These are phyloP conservation scores for Enteromius paludinosus DNA, from an alignment of 2,797 vertebrate genomes.

Conservation along the genomic window DNA sequence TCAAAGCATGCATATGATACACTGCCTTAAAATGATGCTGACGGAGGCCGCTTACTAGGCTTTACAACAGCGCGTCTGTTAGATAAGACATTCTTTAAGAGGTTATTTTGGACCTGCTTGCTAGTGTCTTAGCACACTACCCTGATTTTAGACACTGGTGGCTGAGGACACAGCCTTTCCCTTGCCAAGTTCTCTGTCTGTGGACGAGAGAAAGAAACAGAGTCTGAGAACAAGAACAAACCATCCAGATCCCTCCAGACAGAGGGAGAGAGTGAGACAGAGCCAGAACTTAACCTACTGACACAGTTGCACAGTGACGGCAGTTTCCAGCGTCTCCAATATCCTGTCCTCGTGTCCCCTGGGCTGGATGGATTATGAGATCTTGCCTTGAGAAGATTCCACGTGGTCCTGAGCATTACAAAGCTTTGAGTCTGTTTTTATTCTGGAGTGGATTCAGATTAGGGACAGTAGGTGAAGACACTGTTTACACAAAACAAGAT, in stretches of 20 bases:
- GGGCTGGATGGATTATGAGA: constrained; percentile 43
- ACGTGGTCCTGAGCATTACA: constrained; percentile 9
- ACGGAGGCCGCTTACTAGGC: not conserved
- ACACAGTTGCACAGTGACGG: constrained; percentile 72
- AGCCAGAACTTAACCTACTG: constrained; percentile 72
- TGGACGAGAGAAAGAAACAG: constrained; percentile 51
- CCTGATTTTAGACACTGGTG: constrained; percentile 45
- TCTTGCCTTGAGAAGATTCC: constrained; percentile 38
- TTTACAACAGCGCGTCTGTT: not conserved
- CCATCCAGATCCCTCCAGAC: constrained; percentile 41
- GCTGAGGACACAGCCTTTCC: constrained; percentile 39
- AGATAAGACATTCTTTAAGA: constrained; percentile 59
- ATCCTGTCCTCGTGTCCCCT: constrained; percentile 49
- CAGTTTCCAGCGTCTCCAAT: constrained; percentile 70
- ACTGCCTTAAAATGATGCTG: not conserved
- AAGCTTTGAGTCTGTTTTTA: constrained; percentile 19
- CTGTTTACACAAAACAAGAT: constrained; percentile 37
- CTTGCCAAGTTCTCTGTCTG: constrained; percentile 30
- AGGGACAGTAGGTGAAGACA: constrained; percentile 31
- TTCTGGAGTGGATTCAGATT: constrained; percentile 33
- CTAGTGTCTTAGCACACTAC: constrained; percentile 60
- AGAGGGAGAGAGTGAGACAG: constrained; percentile 47
- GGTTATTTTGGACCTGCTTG: constrained; percentile 58
- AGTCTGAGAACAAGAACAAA: constrained; percentile 53
- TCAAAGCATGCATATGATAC: not conserved